A percentile compares a stretch with the other conserved stretches of the same genome.
phyloP scores from a whole-genome alignment of 2,888 invertebrate species.

The Germaria angustata region DNA sequence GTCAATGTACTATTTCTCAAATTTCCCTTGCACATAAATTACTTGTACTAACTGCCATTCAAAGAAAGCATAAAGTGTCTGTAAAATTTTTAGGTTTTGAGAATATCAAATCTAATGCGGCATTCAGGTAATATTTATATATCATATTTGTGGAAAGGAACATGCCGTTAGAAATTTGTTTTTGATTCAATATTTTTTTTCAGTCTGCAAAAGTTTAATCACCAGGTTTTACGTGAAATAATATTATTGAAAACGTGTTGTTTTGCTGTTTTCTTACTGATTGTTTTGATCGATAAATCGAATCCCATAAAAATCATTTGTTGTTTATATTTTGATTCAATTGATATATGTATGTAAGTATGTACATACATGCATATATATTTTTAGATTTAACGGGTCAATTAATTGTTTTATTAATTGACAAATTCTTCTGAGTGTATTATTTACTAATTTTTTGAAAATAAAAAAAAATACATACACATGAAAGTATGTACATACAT shows the following conservation, averaged over 20 bases:
- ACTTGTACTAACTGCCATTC: too few species aligned
- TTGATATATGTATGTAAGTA: too few species aligned
- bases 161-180: too few species aligned
- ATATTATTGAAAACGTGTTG: constrained; percentile 28
- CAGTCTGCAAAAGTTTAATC: not conserved
- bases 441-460: not conserved
- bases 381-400: not conserved
- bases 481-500: too few species aligned
- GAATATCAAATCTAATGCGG: too few species aligned
- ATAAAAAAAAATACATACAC: not conserved
- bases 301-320: constrained; percentile 7
- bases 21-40: too few species aligned
- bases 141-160: too few species aligned
- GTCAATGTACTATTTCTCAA: too few species aligned
- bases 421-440: constrained; percentile 27
- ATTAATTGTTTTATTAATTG: not conserved
- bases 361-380: too few species aligned
- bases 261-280: constrained; percentile 1
- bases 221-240: not conserved
- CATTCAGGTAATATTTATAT: too few species aligned
- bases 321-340: constrained; percentile 10
- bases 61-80: too few species aligned
- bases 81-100: too few species aligned
- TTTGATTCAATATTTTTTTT: not conserved
- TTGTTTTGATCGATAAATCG: not conserved